These are phyloP conservation scores for Barbus barbus DNA, from an alignment of 2,113 vertebrate species.

Conservation along the genomic window DNA sequence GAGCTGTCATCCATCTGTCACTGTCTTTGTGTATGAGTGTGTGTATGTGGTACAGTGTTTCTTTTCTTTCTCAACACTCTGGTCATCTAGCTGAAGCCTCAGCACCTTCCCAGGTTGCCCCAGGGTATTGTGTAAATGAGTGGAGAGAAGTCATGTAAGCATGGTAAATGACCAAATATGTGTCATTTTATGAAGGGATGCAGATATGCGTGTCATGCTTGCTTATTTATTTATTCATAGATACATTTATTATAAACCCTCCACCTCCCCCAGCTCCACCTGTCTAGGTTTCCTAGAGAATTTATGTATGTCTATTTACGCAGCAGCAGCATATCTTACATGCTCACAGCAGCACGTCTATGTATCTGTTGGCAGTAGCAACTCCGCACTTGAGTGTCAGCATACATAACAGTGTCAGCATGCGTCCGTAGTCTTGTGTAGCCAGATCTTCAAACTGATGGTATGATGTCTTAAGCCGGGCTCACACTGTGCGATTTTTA, in stretches of 20 bases:
- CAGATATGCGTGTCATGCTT: neutral
- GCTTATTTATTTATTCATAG: too few species aligned
- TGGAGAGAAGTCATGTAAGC: slow-evolving; percentile 38
- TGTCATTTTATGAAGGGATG: neutral
- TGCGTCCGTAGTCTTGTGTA: too few species aligned
- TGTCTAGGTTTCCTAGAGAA: neutral
- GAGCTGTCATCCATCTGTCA: slow-evolving; percentile 47
- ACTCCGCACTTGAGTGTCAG: too few species aligned
- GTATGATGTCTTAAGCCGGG: too few species aligned
- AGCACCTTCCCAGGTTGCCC: slow-evolving; percentile 18
- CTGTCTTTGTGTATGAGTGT: slow-evolving; percentile 45
- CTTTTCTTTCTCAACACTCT: slow-evolving; percentile 43
- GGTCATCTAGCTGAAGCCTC: slow-evolving; percentile 26
- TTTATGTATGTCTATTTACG: neutral
- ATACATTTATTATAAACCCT: neutral
- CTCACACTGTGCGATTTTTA: too few species aligned
- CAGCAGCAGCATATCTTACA: too few species aligned
- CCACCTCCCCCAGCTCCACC: neutral
- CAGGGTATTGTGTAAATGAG: slow-evolving; percentile 33
- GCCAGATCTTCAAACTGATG: too few species aligned
- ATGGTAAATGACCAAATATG: neutral
- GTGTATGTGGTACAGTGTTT: slow-evolving; percentile 11
- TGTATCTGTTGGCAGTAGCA: too few species aligned
- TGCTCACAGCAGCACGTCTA: too few species aligned
- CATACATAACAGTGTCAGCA: too few species aligned